These are phyloP conservation scores for Varecia variegata DNA, from an alignment of 2,797 vertebrate genomes.

Conservation along the genomic window DNA sequence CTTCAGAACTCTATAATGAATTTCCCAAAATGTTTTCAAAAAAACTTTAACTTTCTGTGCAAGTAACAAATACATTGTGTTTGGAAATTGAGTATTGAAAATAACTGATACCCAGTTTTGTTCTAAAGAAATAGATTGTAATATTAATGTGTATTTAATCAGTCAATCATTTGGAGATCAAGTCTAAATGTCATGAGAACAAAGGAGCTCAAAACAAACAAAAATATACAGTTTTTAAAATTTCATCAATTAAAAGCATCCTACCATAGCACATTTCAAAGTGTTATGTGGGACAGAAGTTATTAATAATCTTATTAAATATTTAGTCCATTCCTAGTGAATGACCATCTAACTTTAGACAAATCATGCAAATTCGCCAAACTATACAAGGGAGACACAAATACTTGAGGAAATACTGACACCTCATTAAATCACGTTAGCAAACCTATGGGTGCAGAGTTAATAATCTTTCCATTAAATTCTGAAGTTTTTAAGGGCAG, in stretches of 20 bases:
- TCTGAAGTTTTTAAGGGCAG: not conserved
- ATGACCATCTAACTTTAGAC: not conserved
- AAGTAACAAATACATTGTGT: not conserved
- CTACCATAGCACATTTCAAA: not conserved
- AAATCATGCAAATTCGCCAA: not conserved
- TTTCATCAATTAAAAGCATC: not conserved
- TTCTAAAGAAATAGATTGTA: slow-evolving; percentile 28
- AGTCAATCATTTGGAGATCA: not conserved
- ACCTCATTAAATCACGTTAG: not conserved
- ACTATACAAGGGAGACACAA: not conserved
- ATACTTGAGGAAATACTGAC: not conserved
- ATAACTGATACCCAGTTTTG: not conserved
- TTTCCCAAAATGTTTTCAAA: not conserved
- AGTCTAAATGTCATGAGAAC: not conserved
- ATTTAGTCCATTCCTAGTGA: not conserved
- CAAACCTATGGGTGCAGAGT: not conserved
- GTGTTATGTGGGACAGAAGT: not conserved
- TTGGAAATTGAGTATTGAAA: not conserved
- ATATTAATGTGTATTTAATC: not conserved
- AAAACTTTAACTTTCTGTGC: not conserved
- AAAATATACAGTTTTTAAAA: not conserved
- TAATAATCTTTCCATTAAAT: not conserved
- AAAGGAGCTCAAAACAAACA: not conserved
- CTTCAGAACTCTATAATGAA: slow-evolving; percentile 34
- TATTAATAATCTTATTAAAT: not conserved